Percentiles rank a stretch among this genome's conserved stretches.
Evolutionary conservation across 2,888 invertebrate species (phyloP).

Genomic region (Nephrotoma flavescens): DNA sequence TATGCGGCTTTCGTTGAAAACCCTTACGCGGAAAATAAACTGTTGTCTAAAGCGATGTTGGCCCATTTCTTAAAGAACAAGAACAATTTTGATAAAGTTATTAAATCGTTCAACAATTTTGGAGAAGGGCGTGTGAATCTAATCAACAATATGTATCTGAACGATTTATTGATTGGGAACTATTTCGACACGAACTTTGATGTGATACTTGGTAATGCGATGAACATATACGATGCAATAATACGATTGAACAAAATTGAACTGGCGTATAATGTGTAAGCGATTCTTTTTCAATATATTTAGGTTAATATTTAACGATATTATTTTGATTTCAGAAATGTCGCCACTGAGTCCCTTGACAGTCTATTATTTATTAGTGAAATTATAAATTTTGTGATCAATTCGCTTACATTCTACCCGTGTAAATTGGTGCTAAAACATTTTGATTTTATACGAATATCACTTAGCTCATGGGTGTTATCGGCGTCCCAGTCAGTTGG

Average conservation of each 20-base stretch:
- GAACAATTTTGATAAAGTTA: background rate
- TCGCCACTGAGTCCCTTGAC: constrained; percentile 17
- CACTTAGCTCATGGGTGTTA: constrained; percentile 50
- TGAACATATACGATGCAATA: constrained; percentile 27
- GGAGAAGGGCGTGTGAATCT: background rate
- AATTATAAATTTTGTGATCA: constrained; percentile 24
- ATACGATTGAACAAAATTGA: constrained; percentile 25
- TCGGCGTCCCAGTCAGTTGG: constrained; percentile 33
- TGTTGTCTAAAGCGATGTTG: background rate
- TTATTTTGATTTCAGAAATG: constrained; percentile 17
- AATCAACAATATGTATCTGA: background rate
- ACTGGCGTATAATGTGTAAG: constrained; percentile 35
- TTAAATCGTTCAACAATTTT: background rate
- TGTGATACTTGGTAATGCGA: constrained; percentile 18
- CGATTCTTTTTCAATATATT: constrained; percentile 13
- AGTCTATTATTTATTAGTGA: constrained; percentile 22
- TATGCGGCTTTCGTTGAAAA: background rate
- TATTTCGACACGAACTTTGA: constrained; percentile 22
- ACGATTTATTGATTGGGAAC: constrained; percentile 19
- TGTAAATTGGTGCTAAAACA: constrained; percentile 29
- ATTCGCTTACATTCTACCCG: constrained; percentile 22
- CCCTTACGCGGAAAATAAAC: background rate
- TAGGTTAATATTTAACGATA: background rate
- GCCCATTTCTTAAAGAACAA: background rate
- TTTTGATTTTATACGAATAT: constrained; percentile 64